These are phyloP conservation scores for Hirundo rustica DNA, from an alignment of 2,797 vertebrate genomes.

Conservation along the genomic window DNA sequence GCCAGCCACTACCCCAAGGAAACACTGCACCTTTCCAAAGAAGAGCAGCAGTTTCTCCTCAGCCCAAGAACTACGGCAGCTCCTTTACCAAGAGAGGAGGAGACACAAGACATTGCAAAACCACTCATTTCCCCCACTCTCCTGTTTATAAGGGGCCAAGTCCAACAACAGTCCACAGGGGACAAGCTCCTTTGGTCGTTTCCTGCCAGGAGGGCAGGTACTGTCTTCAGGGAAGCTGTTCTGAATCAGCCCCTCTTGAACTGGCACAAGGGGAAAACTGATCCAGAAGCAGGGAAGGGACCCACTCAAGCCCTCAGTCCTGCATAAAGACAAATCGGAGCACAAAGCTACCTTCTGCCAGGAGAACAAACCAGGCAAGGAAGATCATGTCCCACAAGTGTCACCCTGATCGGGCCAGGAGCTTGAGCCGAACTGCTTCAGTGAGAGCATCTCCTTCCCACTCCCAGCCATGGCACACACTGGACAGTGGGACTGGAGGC, in stretches of 20 bases:
- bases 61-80: rapidly evolving
- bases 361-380: neutral
- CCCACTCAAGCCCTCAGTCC: rapidly evolving
- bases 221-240: neutral
- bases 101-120: neutral
- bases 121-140: neutral
- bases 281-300: neutral
- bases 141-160: neutral
- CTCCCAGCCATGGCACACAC: neutral
- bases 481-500: neutral
- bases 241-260: neutral
- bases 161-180: neutral
- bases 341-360: neutral
- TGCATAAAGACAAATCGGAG: neutral
- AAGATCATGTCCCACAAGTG: too few relatives aligned
- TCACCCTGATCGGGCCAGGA: neutral
- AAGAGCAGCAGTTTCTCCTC: neutral
- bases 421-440: neutral
- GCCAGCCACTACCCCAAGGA: neutral
- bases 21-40: neutral
- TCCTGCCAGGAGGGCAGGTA: neutral
- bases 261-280: neutral
- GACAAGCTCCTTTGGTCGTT: neutral
- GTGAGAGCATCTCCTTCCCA: neutral
- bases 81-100: neutral